phyloP scores from a whole-genome alignment of 2,113 vertebrate species.

The Setophaga kirtlandii region DNA sequence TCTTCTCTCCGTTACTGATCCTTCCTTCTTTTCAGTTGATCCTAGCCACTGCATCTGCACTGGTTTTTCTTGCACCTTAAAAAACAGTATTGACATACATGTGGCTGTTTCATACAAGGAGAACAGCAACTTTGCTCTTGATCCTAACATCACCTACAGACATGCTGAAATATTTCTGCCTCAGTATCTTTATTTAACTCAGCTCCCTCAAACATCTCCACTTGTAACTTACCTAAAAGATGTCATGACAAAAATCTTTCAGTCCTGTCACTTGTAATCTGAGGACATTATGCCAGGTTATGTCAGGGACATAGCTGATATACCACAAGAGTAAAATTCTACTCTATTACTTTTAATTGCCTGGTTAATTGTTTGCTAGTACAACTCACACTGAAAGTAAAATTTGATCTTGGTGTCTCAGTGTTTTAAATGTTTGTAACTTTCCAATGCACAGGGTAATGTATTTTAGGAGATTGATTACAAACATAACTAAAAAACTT shows the following conservation, averaged over 20 bases:
- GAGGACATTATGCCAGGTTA: not conserved
- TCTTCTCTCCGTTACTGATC: not conserved
- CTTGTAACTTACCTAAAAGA: not conserved
- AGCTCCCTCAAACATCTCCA: not conserved
- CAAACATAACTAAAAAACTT: not conserved
- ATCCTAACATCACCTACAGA: not conserved
- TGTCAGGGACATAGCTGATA: not conserved
- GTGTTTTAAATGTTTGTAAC: not conserved
- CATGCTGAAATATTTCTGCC: not conserved
- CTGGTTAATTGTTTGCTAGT: not conserved
- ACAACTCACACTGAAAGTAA: not conserved
- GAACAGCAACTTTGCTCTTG: not conserved
- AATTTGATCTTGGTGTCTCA: not conserved
- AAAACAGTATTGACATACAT: not conserved
- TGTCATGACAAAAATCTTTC: not conserved
- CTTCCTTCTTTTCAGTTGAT: not conserved
- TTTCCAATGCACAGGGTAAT: not conserved
- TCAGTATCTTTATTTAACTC: not conserved
- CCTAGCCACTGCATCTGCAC: not conserved
- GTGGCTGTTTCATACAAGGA: not conserved
- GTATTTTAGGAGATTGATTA: not conserved
- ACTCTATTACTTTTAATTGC: not conserved
- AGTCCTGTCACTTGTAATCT: not conserved
- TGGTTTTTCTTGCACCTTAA: not conserved
- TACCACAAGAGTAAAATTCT: not conserved